Percentiles rank a stretch among this genome's conserved stretches.
Evolutionary conservation across 2,888 invertebrate genomes (phyloP).

Genomic region (Altica lythri): DNA sequence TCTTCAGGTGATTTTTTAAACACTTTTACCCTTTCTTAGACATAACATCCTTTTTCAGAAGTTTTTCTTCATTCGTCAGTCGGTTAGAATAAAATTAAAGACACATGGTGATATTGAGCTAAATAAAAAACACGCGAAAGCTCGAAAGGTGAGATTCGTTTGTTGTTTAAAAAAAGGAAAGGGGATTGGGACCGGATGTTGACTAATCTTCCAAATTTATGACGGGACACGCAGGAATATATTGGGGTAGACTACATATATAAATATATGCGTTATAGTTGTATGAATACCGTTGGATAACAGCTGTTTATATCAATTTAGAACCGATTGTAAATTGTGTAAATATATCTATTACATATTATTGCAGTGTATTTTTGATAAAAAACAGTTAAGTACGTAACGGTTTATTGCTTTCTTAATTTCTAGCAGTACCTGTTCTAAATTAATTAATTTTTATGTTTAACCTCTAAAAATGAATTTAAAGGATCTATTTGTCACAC

Average conservation of each 20-base stretch:
- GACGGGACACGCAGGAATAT: slow-evolving; percentile 28
- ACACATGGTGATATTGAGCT: slow-evolving; percentile 32
- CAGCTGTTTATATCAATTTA: no score
- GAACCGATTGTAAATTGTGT: no score
- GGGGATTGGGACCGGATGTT: slow-evolving; percentile 34
- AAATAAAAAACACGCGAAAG: slow-evolving; percentile 30
- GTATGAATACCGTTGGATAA: no score
- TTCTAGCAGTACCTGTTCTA: no score
- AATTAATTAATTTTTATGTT: no score
- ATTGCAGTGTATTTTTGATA: no score
- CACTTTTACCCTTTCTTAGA: slow-evolving; percentile 50
- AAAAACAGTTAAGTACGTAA: no score
- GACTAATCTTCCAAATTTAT: slow-evolving; percentile 37
- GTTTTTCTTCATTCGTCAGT: slow-evolving; percentile 36
- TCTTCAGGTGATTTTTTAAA: slow-evolving; percentile 44
- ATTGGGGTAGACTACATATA: slow-evolving; percentile 25
- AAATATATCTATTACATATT: no score
- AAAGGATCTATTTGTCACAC: no score
- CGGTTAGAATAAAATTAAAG: slow-evolving; percentile 35
- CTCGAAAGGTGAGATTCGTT: slow-evolving; percentile 40
- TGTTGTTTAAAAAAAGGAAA: slow-evolving; percentile 33
- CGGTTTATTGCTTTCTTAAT: no score
- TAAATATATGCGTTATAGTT: no score
- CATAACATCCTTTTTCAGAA: slow-evolving; percentile 50
- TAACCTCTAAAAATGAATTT: no score